A percentile compares a stretch with the other conserved stretches of the same genome.
Conservation (phyloP, 92 coral and sea anemone genomes). For the Isaurus tuberculatus region DNA sequence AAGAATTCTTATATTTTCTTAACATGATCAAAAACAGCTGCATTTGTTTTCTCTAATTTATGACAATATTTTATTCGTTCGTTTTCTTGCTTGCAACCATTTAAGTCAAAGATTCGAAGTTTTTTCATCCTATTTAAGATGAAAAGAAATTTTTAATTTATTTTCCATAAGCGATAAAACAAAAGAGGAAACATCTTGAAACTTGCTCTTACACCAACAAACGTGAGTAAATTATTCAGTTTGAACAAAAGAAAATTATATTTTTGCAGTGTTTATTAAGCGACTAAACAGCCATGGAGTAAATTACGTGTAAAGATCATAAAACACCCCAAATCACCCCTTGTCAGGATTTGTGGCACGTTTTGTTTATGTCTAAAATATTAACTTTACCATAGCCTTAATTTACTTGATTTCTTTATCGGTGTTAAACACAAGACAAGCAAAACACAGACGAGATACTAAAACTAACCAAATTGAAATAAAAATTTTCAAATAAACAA, state of each 20-base stretch:
- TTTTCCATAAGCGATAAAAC: not conserved
- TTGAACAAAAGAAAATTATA: slow-evolving; percentile 33
- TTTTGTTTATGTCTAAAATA: slow-evolving; percentile 36
- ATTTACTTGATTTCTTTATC: slow-evolving; percentile 11
- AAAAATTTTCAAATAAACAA: not conserved
- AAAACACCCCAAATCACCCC: slow-evolving; percentile 4
- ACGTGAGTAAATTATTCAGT: slow-evolving; percentile 22
- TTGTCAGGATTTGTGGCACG: slow-evolving; percentile 4
- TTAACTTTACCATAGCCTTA: slow-evolving; percentile 14
- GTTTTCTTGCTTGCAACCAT: not conserved
- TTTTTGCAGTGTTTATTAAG: slow-evolving; percentile 23
- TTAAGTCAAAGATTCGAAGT: slow-evolving; percentile 3
- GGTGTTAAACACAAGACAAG: slow-evolving; percentile 16
- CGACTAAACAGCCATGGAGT: slow-evolving; percentile 16
- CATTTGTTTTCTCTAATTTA: not conserved
- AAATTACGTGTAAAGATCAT: slow-evolving; percentile 22
- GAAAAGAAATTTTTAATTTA: not conserved
- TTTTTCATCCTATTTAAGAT: slow-evolving; percentile 7
- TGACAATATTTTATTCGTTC: not conserved
- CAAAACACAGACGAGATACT: slow-evolving; percentile 23
- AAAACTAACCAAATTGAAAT: not conserved
- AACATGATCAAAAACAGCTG: slow-evolving; percentile 2
- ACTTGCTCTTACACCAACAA: not conserved
- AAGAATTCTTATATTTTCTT: not conserved
- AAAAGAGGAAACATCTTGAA: not conserved